Evolutionary conservation across 2,888 invertebrate genomes (phyloP).

Genomic region (Catocala fraxini): DNA sequence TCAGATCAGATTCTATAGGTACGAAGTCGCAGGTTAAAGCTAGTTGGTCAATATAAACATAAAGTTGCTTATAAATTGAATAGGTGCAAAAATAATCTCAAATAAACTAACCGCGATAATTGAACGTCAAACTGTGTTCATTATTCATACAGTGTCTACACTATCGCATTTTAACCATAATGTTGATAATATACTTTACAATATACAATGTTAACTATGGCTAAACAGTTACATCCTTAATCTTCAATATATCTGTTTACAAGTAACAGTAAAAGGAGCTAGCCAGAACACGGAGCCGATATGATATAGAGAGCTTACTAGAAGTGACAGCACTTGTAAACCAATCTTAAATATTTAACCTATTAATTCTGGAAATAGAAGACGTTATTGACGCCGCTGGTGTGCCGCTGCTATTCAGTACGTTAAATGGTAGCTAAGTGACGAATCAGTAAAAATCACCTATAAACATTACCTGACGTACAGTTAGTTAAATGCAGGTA

Average conservation of each 20-base stretch:
- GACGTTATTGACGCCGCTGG: too few species aligned
- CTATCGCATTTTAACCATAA: conserved; percentile 19
- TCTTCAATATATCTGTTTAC: conserved; percentile 63
- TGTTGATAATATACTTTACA: conserved; percentile 26
- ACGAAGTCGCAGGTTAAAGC: too few species aligned
- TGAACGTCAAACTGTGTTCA: neutral
- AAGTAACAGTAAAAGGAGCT: conserved; percentile 65
- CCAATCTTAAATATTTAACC: too few species aligned
- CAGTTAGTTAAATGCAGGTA: too few species aligned
- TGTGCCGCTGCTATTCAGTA: too few species aligned
- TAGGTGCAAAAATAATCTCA: neutral
- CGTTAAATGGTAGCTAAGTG: too few species aligned
- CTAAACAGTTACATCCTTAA: conserved; percentile 61
- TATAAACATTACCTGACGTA: too few species aligned
- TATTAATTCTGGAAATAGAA: too few species aligned
- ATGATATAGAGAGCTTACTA: conserved; percentile 32
- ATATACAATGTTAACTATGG: conserved; percentile 36
- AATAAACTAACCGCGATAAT: neutral
- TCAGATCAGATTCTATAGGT: too few species aligned
- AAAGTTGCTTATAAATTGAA: neutral
- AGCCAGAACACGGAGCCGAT: conserved; percentile 45
- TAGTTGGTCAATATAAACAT: neutral
- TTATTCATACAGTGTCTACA: conserved; percentile 1
- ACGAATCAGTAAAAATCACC: too few species aligned
- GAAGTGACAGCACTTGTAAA: conserved; percentile 35